phyloP scores from a whole-genome alignment of 2,797 vertebrate genomes.

The Hapalemur alaotrensis region DNA sequence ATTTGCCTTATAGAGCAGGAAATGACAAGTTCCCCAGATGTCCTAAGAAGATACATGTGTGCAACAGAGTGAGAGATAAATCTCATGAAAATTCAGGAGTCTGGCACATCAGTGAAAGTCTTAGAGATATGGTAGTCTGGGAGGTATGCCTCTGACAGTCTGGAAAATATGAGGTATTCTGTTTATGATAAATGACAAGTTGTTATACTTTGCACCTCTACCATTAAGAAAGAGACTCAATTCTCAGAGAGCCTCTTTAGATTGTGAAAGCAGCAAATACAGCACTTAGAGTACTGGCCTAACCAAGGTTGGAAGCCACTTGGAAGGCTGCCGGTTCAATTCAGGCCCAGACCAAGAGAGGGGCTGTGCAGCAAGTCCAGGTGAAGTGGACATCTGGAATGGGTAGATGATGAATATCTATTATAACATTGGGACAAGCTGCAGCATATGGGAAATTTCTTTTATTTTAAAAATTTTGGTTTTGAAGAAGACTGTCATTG shows the following conservation, averaged over 20 bases:
- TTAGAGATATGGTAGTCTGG: neutral
- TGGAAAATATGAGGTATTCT: neutral
- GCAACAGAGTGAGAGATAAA: neutral
- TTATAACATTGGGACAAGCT: neutral
- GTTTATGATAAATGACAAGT: neutral
- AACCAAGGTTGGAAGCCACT: neutral
- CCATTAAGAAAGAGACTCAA: neutral
- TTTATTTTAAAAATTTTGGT: neutral
- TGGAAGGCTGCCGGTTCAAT: neutral
- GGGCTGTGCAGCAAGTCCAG: neutral
- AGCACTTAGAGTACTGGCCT: neutral
- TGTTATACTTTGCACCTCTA: neutral
- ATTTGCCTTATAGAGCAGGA: neutral
- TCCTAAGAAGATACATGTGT: neutral
- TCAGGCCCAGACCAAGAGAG: neutral
- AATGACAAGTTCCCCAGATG: neutral
- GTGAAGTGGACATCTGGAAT: neutral
- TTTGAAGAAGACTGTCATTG: neutral
- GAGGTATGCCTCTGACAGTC: neutral
- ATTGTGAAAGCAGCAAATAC: neutral
- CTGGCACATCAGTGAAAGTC: neutral
- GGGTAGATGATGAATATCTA: neutral
- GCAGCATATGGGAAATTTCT: neutral
- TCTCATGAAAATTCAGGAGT: neutral
- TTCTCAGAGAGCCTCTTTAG: neutral